Evolutionary conservation across 2,113 vertebrate genomes (phyloP).

Genomic region (Saiga tatarica): DNA sequence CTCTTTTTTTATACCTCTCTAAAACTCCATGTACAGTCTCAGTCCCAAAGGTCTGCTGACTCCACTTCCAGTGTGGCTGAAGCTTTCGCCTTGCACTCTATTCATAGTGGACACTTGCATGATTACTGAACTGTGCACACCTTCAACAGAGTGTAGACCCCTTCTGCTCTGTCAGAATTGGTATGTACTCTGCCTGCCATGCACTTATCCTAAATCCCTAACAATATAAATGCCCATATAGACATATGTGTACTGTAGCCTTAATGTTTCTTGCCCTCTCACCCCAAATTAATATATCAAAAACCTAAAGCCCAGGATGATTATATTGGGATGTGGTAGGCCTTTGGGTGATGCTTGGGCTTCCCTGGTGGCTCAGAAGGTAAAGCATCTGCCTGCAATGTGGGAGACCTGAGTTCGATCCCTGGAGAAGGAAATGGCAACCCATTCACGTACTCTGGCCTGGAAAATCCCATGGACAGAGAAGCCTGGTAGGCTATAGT

Average conservation of each 20-base stretch:
- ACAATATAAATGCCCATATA: not conserved
- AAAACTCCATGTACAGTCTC: not conserved
- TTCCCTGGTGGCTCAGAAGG: too few relatives aligned
- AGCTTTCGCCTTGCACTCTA: not conserved
- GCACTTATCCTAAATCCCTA: not conserved
- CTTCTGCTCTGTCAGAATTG: not conserved
- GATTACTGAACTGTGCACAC: too few relatives aligned
- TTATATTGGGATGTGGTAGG: not conserved
- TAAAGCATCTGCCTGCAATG: too few relatives aligned
- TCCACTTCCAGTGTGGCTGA: not conserved
- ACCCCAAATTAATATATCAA: not conserved
- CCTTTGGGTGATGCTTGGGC: not conserved
- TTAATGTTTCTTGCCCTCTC: not conserved
- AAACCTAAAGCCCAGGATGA: not conserved
- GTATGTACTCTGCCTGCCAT: not conserved
- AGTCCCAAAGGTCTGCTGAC: not conserved
- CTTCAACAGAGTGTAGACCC: not conserved
- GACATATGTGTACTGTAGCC: not conserved
- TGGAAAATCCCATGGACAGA: not conserved
- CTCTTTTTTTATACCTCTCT: not conserved
- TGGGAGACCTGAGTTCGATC: too few relatives aligned
- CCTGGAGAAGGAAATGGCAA: not conserved
- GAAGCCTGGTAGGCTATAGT: not conserved
- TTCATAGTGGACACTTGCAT: rapidly evolving
- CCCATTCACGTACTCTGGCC: not conserved